These are phyloP conservation scores for Microtus pennsylvanicus DNA, from an alignment of 2,113 vertebrate species.

Conservation along the genomic window DNA sequence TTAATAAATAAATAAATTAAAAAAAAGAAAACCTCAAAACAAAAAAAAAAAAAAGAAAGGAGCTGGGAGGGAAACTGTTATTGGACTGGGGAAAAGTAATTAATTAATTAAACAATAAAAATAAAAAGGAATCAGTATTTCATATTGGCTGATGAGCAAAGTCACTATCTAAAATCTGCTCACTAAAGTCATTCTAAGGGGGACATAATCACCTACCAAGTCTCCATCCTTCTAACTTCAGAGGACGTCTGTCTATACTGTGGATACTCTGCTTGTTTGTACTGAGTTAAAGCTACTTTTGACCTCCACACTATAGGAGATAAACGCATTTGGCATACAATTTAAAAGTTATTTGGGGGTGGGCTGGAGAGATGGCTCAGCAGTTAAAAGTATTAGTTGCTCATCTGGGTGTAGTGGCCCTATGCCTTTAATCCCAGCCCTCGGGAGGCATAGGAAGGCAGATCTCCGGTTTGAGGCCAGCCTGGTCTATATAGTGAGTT, in stretches of 20 bases:
- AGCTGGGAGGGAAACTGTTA: background rate
- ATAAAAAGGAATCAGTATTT: background rate
- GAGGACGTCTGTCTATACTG: background rate
- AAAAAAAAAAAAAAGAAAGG: no score
- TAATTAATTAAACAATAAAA: background rate
- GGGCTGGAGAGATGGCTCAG: background rate
- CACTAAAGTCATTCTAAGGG: background rate
- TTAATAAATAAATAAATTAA: no score
- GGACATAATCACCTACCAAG: background rate
- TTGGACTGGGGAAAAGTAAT: background rate
- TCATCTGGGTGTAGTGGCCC: background rate
- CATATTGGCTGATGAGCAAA: background rate
- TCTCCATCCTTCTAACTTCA: no score
- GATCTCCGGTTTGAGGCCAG: background rate
- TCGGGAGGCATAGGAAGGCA: background rate
- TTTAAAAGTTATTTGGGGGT: background rate
- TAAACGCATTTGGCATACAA: background rate
- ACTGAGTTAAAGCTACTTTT: no score
- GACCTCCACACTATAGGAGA: background rate
- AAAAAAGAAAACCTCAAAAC: no score
- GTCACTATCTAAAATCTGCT: background rate
- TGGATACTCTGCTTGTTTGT: background rate
- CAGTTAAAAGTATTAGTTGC: background rate
- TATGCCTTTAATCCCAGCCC: background rate
- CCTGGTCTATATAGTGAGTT: background rate